phyloP scores from a whole-genome alignment of 2,797 vertebrate species.

The Enteromius radiatus region DNA sequence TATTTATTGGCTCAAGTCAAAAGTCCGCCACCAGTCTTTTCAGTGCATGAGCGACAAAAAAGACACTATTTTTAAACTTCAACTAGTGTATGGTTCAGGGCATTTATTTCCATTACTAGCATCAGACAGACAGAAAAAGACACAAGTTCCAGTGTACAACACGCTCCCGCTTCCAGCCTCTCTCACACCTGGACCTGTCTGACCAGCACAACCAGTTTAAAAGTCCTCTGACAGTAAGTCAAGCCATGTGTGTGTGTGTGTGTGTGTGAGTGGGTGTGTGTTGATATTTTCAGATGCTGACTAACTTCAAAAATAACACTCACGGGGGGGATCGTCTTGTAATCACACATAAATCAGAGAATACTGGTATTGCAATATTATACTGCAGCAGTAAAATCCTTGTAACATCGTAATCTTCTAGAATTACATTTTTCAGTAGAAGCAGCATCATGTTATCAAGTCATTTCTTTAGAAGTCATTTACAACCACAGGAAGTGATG shows the following conservation, averaged over 20 bases:
- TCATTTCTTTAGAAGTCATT: background rate
- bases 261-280: background rate
- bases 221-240: background rate
- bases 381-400: background rate
- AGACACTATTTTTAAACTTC: background rate
- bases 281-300: conserved; percentile 21
- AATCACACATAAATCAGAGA: background rate
- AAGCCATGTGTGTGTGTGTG: background rate
- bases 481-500: background rate
- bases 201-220: conserved; percentile 53
- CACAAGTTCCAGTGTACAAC: conserved; percentile 18
- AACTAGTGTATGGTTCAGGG: background rate
- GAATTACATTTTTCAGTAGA: background rate
- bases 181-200: conserved; percentile 39
- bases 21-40: background rate
- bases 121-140: conserved; percentile 8
- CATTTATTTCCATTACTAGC: background rate
- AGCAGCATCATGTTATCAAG: background rate
- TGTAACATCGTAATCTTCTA: background rate
- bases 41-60: background rate
- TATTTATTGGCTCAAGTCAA: conserved; percentile 5
- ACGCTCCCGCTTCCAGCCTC: conserved; percentile 46
- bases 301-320: conserved; percentile 18
- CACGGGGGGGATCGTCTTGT: background rate
- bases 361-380: background rate